A percentile compares a stretch with the other conserved stretches of the same genome.
Conservation (phyloP, 2,888 invertebrate genomes). For the Pristionchus exspectatus region DNA sequence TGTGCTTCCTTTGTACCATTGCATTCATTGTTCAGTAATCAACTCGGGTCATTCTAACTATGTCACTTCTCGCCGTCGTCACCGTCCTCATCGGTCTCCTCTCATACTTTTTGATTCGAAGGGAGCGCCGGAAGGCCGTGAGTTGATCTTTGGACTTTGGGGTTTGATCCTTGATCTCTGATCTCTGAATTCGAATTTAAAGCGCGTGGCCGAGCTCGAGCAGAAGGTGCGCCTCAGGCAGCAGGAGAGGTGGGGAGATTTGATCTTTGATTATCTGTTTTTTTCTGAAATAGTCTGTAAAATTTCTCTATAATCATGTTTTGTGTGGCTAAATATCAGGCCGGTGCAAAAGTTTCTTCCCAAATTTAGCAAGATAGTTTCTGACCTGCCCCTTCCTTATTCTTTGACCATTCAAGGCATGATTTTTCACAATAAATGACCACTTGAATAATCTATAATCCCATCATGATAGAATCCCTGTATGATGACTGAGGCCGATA, state of each 20-base stretch:
- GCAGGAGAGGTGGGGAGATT: not conserved
- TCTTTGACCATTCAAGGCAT: no score
- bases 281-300: no score
- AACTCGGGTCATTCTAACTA: constrained; percentile 15
- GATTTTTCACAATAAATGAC: no score
- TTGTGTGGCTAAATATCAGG: no score
- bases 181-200: not conserved
- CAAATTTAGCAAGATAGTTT: no score
- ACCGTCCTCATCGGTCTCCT: constrained; percentile 5
- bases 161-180: not conserved
- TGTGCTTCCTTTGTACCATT: not conserved
- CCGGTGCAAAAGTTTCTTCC: no score
- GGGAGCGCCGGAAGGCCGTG: constrained; percentile 56
- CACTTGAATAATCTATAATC: no score
- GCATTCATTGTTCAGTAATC: not conserved
- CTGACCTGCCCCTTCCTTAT: no score
- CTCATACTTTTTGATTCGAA: constrained; percentile 43
- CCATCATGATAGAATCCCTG: no score
- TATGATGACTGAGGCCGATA: no score
- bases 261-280: not conserved
- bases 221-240: constrained; percentile 58
- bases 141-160: constrained; percentile 12
- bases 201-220: constrained; percentile 63
- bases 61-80: constrained; percentile 19
- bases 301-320: no score